These are phyloP conservation scores for Belonocnema kinseyi DNA, from an alignment of 1,140 invertebrate genomes.

Conservation along the genomic window DNA sequence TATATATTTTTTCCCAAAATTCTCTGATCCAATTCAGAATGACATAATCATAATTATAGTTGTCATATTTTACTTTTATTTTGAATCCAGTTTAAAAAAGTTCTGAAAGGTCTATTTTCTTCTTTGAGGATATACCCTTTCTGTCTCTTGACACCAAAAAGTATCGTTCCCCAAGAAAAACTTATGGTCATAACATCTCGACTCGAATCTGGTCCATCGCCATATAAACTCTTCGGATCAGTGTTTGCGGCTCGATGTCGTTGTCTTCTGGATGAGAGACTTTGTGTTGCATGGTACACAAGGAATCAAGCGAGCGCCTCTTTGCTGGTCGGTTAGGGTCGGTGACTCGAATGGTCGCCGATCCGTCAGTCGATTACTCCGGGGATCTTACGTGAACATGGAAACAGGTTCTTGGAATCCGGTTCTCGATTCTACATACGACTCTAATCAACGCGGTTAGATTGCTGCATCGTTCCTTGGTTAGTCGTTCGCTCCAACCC, in stretches of 20 bases:
- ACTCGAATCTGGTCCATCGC: constrained; percentile 29
- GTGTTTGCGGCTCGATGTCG: not conserved
- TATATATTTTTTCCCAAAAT: not conserved
- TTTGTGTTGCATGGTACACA: constrained; percentile 27
- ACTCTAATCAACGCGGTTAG: constrained; percentile 77
- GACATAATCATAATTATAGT: too few relatives aligned
- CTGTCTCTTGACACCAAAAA: constrained; percentile 21
- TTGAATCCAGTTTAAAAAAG: not conserved
- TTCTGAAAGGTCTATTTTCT: not conserved
- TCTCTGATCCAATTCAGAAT: too few relatives aligned
- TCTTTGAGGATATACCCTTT: constrained; percentile 6
- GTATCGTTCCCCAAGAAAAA: constrained; percentile 1
- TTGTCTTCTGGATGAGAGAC: constrained; percentile 18
- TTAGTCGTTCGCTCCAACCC: constrained; percentile 39
- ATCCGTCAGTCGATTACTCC: constrained; percentile 77
- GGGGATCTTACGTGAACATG: constrained; percentile 77
- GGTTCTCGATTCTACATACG: constrained; percentile 77
- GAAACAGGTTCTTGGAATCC: constrained; percentile 77
- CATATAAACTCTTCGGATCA: constrained; percentile 22
- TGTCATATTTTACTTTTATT: too few relatives aligned
- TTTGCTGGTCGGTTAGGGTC: constrained; percentile 68
- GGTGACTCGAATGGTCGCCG: constrained; percentile 76
- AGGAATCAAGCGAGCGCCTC: constrained; percentile 51
- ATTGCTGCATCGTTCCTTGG: constrained; percentile 72
- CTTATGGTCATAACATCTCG: constrained; percentile 27